Evolutionary conservation across 1,140 invertebrate species (phyloP), one percentile per base, ranked within the genome.

Genomic region (Meloidogyne chitwoodi): DNA sequence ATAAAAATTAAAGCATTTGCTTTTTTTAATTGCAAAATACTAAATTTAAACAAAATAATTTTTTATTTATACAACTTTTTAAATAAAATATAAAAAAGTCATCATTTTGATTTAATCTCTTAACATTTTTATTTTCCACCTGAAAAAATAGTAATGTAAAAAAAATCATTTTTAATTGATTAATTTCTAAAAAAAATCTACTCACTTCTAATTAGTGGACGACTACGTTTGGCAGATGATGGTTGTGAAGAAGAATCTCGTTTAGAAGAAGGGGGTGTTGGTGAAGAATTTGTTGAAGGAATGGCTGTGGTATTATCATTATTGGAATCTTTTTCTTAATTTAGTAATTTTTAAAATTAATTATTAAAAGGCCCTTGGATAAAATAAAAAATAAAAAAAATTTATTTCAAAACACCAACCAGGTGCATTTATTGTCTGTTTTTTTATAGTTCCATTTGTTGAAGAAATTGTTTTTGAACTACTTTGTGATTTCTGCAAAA

Each of bases 361-460:
- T 29, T 62, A n/a, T 69, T 31, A 8, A 41, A 69, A 26, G 48
- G 27, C 29, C 2, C 6, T 6, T 2, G 6, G 6, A 31, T 2
- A 31, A 6, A 31, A 3, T 16, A 11, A 24, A 69, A 26, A 26
- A 41, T 22, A 69, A 27, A 10, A 71, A 38, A 71, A 71, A n/a
- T 66, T n/a, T 24, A 19, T 14, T 31, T 31, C 12, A 16, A 67
- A 48, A 38, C 38, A 68, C 67, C 26, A 24, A 68, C 67, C 29
- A 38, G 69, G 69, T 16, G 70, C 70, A 56, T 22, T 72, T 26
- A 72, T 34, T 63, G 48, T 29, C 10, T 62, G 61, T 63, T 63
- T 72, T 26, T 19, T n/a, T 11, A 31, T 8, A 16, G 16, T 26
- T 26, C 29, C 31, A 19, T 56, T 69, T 41, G 22, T 41, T 16